phyloP scores from a whole-genome alignment of 1,140 invertebrate species.

The Hycleus phaleratus region DNA sequence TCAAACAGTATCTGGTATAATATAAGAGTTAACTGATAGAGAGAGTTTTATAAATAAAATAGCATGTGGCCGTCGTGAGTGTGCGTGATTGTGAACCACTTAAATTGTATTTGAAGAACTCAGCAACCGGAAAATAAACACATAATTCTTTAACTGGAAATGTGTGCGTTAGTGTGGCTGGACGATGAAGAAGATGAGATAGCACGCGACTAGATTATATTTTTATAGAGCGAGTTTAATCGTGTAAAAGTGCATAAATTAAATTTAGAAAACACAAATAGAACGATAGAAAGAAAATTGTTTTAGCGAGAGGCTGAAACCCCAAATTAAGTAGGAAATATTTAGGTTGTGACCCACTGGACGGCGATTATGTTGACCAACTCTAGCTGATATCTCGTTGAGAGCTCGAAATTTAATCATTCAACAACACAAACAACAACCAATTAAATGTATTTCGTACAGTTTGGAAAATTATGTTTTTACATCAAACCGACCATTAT shows the following conservation, averaged over 20 bases:
- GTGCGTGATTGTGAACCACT: conserved; percentile 8
- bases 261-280: too few species aligned
- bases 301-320: too few species aligned
- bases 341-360: neutral
- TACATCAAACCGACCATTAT: conserved; percentile 20
- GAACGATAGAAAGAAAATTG: too few species aligned
- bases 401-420: neutral
- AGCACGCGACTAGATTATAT: too few species aligned
- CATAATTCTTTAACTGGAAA: neutral
- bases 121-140: conserved; percentile 9
- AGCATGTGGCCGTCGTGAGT: neutral
- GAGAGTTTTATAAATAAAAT: neutral
- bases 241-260: too few species aligned
- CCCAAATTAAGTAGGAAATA: too few species aligned
- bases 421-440: neutral
- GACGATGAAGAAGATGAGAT: too few species aligned
- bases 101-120: neutral
- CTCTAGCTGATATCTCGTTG: neutral
- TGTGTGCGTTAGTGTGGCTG: neutral
- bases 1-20: neutral
- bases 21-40: neutral
- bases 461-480: conserved; percentile 17
- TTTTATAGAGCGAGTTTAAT: too few species aligned
- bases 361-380: neutral
- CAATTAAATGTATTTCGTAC: neutral